Conservation (phyloP, 2,113 vertebrate genomes). For the Etheostoma cragini region DNA sequence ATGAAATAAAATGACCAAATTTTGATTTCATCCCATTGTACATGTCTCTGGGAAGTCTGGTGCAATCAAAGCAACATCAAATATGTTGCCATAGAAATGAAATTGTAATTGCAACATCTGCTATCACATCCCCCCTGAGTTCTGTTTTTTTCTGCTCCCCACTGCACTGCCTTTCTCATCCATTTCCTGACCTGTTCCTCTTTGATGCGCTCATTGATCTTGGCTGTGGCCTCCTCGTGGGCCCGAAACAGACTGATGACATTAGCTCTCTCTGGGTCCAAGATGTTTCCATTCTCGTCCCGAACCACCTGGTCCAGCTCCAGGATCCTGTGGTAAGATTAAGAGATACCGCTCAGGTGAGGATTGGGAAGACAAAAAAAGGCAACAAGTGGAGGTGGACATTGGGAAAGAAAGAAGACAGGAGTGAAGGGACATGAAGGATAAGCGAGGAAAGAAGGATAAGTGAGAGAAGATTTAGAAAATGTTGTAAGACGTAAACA, state of each 20-base stretch:
- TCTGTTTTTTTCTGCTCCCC: background rate
- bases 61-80: constrained; percentile 5
- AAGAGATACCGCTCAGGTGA: background rate
- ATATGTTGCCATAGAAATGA: background rate
- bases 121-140: background rate
- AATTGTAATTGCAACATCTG: background rate
- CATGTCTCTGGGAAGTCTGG: background rate
- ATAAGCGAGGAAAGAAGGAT: background rate
- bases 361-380: background rate
- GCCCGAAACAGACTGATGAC: constrained; percentile 96
- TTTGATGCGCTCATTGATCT: constrained; percentile 94
- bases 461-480: background rate
- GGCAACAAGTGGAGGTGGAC: background rate
- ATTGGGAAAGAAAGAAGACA: background rate
- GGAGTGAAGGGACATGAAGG: background rate
- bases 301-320: constrained; percentile 94
- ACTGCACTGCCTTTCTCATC: background rate
- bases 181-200: constrained; percentile 89
- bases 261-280: constrained; percentile 93
- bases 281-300: constrained; percentile 93
- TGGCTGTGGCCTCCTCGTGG: constrained; percentile 91
- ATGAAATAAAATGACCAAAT: background rate
- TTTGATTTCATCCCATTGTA: background rate
- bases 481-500: background rate
- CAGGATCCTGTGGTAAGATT: constrained; percentile 85